Conservation (phyloP, 2,888 invertebrate species). For the Tetragnatha montana region DNA sequence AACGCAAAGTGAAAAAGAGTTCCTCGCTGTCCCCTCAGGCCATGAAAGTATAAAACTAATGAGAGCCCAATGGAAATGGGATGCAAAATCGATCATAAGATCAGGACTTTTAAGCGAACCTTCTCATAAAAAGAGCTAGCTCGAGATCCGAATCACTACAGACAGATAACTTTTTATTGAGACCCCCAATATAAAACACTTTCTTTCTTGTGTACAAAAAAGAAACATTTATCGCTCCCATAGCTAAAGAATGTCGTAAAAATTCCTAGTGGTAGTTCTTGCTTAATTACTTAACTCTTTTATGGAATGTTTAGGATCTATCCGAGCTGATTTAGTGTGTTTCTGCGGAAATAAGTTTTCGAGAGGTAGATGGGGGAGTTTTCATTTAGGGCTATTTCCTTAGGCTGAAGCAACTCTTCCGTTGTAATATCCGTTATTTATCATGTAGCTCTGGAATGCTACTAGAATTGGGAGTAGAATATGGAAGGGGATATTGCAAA, state of each 20-base stretch:
- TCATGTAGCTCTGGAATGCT: slow-evolving; percentile 9
- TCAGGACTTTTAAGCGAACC: too few relatives aligned
- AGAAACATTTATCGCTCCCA: not conserved
- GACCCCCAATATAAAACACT: not conserved
- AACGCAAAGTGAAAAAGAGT: too few relatives aligned
- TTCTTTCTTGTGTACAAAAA: not conserved
- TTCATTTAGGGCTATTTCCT: slow-evolving; percentile 21
- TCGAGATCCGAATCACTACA: not conserved
- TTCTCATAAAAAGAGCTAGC: not conserved
- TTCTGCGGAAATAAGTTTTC: slow-evolving; percentile 11
- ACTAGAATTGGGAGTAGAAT: not conserved
- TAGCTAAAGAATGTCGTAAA: slow-evolving; percentile 25
- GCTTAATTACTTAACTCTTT: slow-evolving; percentile 26
- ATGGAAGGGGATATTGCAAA: not conserved
- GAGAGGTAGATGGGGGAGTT: not conserved
- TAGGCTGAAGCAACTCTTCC: not conserved
- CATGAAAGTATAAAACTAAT: too few relatives aligned
- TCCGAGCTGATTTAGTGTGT: slow-evolving; percentile 2
- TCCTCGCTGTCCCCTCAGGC: too few relatives aligned
- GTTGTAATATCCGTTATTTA: slow-evolving; percentile 26
- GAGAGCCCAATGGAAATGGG: too few relatives aligned
- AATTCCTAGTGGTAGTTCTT: slow-evolving; percentile 14
- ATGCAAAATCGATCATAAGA: too few relatives aligned
- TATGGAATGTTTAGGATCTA: not conserved
- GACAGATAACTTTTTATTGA: not conserved